Evolutionary conservation across 2,888 invertebrate species (phyloP), one percentile per base, ranked within the genome.

Genomic region (Drosophila meridiana): DNA sequence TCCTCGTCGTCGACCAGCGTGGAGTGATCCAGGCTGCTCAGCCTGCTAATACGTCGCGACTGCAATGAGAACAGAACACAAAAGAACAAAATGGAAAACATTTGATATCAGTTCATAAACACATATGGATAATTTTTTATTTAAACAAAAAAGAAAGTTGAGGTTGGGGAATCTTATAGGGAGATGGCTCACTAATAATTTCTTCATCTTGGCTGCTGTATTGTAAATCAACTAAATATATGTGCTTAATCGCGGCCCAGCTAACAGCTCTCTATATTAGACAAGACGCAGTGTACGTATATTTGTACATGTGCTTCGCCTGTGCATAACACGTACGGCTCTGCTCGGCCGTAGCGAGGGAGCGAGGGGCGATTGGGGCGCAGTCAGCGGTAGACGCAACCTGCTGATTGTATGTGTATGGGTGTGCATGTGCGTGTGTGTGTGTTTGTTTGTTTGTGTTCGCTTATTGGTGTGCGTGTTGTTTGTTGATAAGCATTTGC

Each of bases 41-140:
- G 77, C 80, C 91, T 87, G 65, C 89, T 90, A 64, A 90, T 78
- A 73, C 90, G 82, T 42, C 87, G 83, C 26, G 90, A 89, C 90
- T 90, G 80, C 45, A 86, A 77, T 1, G 56, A 59, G 50, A 68
- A 20, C 20, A 20, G 32, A 66, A 30, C 53, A 67, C 30, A 66
- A 26, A 32, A 8, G 11, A 50, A 34, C 32, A 52, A 52, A 34
- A 34, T 9, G 20, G 11, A 36, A 56, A 38, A 42, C 13, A 4
- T n/a, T 38, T 40, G n/a, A 20, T 8, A 26, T 3, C 58, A 36
- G 45, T 14, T 58, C 34, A 28, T 9, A 26, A 5, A 34, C 32
- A 58, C n/a, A 32, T 5, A 52, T 14, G 26, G 30, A 56, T 28
- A n/a, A 32, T 2, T 4, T 45, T 58, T 58, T 58, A 45, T 58